Base-by-base conservation (phyloP, 2,888 invertebrate genomes). In the Timema cristinae region DNA sequence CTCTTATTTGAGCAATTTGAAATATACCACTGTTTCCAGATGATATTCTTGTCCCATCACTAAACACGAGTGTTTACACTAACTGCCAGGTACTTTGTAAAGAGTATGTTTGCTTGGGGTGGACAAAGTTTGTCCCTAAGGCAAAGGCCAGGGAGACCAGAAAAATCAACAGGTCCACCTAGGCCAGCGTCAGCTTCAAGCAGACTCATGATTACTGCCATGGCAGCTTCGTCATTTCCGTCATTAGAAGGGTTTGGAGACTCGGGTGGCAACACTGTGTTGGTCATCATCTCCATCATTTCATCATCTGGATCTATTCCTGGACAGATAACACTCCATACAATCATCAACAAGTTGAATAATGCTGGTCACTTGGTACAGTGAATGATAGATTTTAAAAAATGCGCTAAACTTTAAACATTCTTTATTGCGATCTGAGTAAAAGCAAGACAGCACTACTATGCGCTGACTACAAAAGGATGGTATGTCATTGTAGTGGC, bases 161-260 rank as follows among this genome's bases (percentile, higher is more conserved):
- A 90, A 82, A 93, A 93, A 83, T 94, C 94, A 54, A 94, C 91
- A 0, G 93, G 93, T 0, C 93, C 94, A 6, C 94, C 94, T 50
- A 95, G 86, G 0, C 94, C 95, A 0, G 94, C 94, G 80, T 95
- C 95, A 0, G 94, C 94, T 81, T 95, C 95, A 66, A 95, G 83
- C 48, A 95, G 86, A 80, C 92, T 94, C 94, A 95, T 94, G 77
- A 95, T 93, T 76, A 94, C 94, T 0, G 94, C 93, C 93, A 95
- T 94, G 7, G 94, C 93, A 5, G 94, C 94, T 80, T 95, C 95
- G 77, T 94, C 93, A 80, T 92, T 93, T 59, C 91, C 92, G 79
- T 93, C 92, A 63, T 86, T 85, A 0, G 85, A 82, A n/a, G 81
- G 79, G 47, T 80, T 75, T 10, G 84, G 81, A 10, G 84, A 84